These are phyloP conservation scores for Leptobrachium leishanense DNA, from an alignment of 2,113 vertebrate species.

Conservation along the genomic window DNA sequence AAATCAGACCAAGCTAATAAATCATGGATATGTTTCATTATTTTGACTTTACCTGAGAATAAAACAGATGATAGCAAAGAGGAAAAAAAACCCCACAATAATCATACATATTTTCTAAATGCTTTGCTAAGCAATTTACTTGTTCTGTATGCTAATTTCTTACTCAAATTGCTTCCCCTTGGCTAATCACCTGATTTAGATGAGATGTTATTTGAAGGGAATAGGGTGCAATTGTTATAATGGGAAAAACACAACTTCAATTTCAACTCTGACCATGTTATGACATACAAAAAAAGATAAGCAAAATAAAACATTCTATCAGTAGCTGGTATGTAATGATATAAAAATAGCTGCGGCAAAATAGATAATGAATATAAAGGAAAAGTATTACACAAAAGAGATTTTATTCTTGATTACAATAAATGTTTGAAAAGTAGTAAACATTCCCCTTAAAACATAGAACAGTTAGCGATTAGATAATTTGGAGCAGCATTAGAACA, in stretches of 20 bases:
- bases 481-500: no score
- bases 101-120: slow-evolving; percentile 25
- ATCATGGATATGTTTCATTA: slow-evolving; percentile 30
- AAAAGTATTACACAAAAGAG: neutral
- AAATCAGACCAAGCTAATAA: slow-evolving; percentile 9
- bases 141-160: slow-evolving; percentile 25
- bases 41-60: slow-evolving; percentile 29
- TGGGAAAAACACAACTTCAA: slow-evolving; percentile 36
- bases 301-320: neutral
- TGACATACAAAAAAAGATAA: slow-evolving; percentile 13
- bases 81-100: slow-evolving; percentile 15
- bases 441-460: no score
- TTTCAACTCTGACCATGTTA: slow-evolving; percentile 44
- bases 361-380: slow-evolving; percentile 1
- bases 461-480: no score
- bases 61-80: neutral
- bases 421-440: no score
- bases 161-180: slow-evolving; percentile 44
- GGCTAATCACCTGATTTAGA: slow-evolving; percentile 44
- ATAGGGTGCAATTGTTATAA: slow-evolving; percentile 37
- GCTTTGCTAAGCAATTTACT: slow-evolving; percentile 24
- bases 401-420: no score
- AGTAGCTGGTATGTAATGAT: neutral
- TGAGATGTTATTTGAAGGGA: slow-evolving; percentile 37
- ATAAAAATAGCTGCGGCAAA: slow-evolving; percentile 3